Evolutionary conservation across 1,140 invertebrate species (phyloP), one percentile per base, ranked within the genome.

Genomic region (Theocolax elegans): DNA sequence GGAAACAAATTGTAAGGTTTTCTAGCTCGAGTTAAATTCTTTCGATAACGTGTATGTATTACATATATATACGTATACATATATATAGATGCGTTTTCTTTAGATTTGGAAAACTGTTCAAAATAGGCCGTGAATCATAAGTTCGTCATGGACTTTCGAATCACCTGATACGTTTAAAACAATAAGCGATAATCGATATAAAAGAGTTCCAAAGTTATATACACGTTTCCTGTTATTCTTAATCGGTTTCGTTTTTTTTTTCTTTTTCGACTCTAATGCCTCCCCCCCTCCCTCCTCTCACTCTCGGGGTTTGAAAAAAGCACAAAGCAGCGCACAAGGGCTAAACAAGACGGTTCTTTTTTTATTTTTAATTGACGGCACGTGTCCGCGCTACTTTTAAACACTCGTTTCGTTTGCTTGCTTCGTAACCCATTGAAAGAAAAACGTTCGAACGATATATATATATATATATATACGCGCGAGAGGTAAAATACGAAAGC

Each of bases 301-400:
- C 15, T 29, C 53, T 19, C 17, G 21, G 4, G 40, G 3, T 27
- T 17, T 10, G 25, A 64, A 27, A 64, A 62, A 62, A 49, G 31
- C 10, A 6, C 31, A 35, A 48, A 2, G 8, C 19, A 49, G 21
- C 17, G n/a, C 42, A 1, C 62, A 53, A 56, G 64, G 17, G 19
- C 31, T 44, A 46, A 58, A 67, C 7, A 48, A 67, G 59, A 21
- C 64, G 31, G n/a, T 13, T 3, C 49, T 60, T 59, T 42, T 67
- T 58, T 67, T 68, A 60, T 68, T 68, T 68, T 68, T 68, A 60
- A 51, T 60, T 21, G 35, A 19, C 23, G 56, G 35, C 66, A 51
- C 66, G 66, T 60, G 56, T 59, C 54, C 25, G 19, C 6, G 54
- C 53, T 67, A 67, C 53, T 67, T 67, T 67, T 67, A 67, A 35